Evolutionary conservation across 2,113 vertebrate species (phyloP).

Genomic region (Tachysurus fulvidraco): DNA sequence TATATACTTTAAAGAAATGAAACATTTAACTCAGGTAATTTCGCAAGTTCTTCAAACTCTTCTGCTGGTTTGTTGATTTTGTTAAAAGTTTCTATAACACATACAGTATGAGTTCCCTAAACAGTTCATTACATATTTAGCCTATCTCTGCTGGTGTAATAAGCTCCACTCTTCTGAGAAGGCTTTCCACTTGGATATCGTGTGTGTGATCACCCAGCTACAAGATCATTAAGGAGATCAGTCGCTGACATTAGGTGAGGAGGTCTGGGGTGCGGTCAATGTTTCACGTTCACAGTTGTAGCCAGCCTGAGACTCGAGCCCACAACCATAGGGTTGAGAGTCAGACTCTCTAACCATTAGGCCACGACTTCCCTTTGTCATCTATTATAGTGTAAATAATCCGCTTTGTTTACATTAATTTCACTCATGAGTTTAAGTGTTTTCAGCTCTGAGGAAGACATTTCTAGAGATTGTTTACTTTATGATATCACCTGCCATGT

Average conservation of each 20-base stretch:
- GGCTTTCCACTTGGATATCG: neutral
- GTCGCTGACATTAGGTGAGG: neutral
- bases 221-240: neutral
- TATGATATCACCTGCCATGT: neutral
- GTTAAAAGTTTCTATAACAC: neutral
- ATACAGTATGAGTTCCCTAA: neutral
- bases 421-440: neutral
- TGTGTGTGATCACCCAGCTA: too few relatives aligned
- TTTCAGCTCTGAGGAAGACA: neutral
- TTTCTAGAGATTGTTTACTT: neutral
- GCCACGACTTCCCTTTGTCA: too few relatives aligned
- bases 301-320: too few relatives aligned
- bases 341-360: too few relatives aligned
- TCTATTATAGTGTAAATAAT: too few relatives aligned
- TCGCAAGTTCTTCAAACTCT: neutral
- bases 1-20: neutral
- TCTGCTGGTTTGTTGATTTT: neutral
- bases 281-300: too few relatives aligned
- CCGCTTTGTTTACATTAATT: too few relatives aligned
- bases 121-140: neutral
- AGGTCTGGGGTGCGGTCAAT: neutral
- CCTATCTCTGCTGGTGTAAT: too few relatives aligned
- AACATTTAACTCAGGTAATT: neutral
- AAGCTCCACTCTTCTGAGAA: neutral
- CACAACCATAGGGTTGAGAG: too few relatives aligned